Conservation (phyloP, 2,888 invertebrate species). For the Ormyrus thymus region DNA sequence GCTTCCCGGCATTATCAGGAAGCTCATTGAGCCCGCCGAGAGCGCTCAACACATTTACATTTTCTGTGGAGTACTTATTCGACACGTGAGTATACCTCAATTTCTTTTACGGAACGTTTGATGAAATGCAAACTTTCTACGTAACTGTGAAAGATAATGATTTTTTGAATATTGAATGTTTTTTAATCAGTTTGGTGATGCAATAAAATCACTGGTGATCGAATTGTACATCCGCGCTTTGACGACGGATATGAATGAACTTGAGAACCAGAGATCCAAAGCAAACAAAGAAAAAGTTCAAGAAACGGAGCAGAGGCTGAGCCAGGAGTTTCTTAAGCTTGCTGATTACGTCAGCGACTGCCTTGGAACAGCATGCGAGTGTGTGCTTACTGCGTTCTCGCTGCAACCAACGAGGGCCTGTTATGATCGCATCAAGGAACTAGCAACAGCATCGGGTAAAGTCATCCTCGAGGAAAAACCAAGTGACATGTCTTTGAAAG, state of each 20-base stretch:
- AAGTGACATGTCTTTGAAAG: no score
- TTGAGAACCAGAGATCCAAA: constrained; percentile 81
- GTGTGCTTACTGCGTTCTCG: constrained; percentile 85
- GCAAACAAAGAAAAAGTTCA: constrained; percentile 77
- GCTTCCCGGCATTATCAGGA: constrained; percentile 73
- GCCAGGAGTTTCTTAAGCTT: constrained; percentile 80
- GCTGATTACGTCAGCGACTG: constrained; percentile 79
- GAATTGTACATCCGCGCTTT: constrained; percentile 85
- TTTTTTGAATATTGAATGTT: background rate
- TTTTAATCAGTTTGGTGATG: constrained; percentile 76
- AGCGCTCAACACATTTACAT: constrained; percentile 82
- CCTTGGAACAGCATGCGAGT: constrained; percentile 81
- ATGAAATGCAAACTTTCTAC: background rate
- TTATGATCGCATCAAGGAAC: constrained; percentile 77
- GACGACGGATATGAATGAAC: constrained; percentile 85
- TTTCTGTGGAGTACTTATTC: constrained; percentile 77
- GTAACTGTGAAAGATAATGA: background rate
- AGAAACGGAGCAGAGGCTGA: constrained; percentile 78
- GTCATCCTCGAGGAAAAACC: constrained; percentile 64
- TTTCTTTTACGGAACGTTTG: background rate
- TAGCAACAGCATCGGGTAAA: constrained; percentile 77
- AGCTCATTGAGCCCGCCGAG: constrained; percentile 78
- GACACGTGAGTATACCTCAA: constrained; percentile 70
- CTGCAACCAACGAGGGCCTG: constrained; percentile 81
- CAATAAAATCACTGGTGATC: constrained; percentile 81